Evolutionary conservation across 1,140 invertebrate genomes (phyloP).

Genomic region (Leptinotarsa lineolata): DNA sequence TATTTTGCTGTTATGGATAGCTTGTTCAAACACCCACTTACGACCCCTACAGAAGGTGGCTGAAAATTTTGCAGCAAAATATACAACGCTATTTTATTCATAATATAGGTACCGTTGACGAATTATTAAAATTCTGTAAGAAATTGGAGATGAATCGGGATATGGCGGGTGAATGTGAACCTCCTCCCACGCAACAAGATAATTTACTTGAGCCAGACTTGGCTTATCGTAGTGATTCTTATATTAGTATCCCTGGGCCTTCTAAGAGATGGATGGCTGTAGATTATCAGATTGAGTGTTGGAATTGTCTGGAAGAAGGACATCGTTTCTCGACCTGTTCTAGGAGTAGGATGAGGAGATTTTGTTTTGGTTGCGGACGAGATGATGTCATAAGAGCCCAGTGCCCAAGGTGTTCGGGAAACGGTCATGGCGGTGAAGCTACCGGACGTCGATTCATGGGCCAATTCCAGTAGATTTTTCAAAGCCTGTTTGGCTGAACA

Average conservation of each 20-base stretch:
- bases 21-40: background rate
- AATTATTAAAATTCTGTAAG: conserved; percentile 17
- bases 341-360: background rate
- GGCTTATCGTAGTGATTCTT: background rate
- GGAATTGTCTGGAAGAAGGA: conserved; percentile 11
- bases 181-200: background rate
- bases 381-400: background rate
- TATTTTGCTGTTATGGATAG: conserved; percentile 8
- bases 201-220: conserved; percentile 1
- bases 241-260: too few relatives aligned
- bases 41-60: background rate
- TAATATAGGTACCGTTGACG: conserved; percentile 10
- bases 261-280: too few relatives aligned
- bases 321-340: conserved; percentile 1
- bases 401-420: conserved; percentile 1
- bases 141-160: conserved; percentile 14
- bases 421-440: background rate
- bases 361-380: conserved; percentile 9
- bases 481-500: conserved; percentile 8
- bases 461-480: conserved; percentile 17
- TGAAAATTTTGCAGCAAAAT: background rate
- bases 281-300: background rate
- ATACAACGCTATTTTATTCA: conserved; percentile 24
- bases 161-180: background rate
- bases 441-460: background rate